A percentile compares a stretch with the other conserved stretches of the same genome.
Evolutionary conservation across 2,888 invertebrate genomes (phyloP).

Genomic region (Trachelus iudaicus): DNA sequence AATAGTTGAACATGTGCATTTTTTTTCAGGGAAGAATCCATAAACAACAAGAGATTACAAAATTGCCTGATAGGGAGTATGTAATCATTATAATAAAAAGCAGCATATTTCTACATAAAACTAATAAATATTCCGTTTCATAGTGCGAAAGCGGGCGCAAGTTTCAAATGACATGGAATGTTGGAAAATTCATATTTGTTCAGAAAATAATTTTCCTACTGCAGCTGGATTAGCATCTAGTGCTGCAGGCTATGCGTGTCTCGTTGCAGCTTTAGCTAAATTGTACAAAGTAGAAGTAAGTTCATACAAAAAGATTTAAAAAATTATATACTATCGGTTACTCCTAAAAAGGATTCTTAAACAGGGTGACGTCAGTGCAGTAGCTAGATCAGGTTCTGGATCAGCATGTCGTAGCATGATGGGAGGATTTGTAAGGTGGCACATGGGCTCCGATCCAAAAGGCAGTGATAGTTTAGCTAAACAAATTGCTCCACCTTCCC

Average conservation of each 20-base stretch:
- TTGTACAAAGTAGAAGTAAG: constrained; percentile 77
- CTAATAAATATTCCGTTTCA: constrained; percentile 16
- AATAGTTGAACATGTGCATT: constrained; percentile 14
- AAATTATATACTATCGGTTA: background rate
- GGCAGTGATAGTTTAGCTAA: constrained; percentile 83
- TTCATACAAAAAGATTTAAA: background rate
- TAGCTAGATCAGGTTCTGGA: constrained; percentile 91
- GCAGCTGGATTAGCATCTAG: constrained; percentile 98
- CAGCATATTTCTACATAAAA: background rate
- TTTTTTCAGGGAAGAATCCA: constrained; percentile 74
- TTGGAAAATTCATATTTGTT: constrained; percentile 86
- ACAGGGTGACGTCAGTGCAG: constrained; percentile 76
- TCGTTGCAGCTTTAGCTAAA: constrained; percentile 76
- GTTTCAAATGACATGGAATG: constrained; percentile 66
- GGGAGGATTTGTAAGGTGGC: constrained; percentile 97
- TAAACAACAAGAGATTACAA: constrained; percentile 78
- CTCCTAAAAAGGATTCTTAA: background rate
- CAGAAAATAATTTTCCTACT: constrained; percentile 97
- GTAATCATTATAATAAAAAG: constrained; percentile 40
- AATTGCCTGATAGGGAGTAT: constrained; percentile 81
- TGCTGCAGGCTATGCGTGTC: constrained; percentile 97
- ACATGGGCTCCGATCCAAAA: constrained; percentile 73
- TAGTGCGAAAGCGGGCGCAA: constrained; percentile 68
- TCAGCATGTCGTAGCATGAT: constrained; percentile 95
- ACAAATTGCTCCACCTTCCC: constrained; percentile 77